Evolutionary conservation across 2,888 invertebrate species (phyloP).

Genomic region (Leptopilina syphax): DNA sequence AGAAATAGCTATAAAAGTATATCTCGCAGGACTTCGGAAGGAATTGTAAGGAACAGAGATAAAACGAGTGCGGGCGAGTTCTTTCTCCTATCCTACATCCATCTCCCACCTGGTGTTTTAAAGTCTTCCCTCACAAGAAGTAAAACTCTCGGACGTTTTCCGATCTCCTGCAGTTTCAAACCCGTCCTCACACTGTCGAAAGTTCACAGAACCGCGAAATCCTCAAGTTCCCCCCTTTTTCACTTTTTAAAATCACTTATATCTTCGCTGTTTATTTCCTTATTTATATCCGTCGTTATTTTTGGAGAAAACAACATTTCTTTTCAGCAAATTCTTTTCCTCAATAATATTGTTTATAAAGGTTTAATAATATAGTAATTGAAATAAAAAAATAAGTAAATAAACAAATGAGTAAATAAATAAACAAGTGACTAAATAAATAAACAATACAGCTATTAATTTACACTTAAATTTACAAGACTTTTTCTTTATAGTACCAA

Average conservation of each 20-base stretch:
- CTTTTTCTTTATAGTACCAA: too few species aligned
- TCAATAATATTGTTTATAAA: background rate
- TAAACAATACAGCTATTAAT: too few species aligned
- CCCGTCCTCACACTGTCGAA: constrained; percentile 67
- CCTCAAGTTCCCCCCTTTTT: constrained; percentile 24
- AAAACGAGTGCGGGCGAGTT: constrained; percentile 53
- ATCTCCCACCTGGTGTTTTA: constrained; percentile 63
- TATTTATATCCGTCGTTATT: too few species aligned
- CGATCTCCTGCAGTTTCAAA: constrained; percentile 73
- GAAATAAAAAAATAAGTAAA: too few species aligned
- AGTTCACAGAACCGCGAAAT: constrained; percentile 45
- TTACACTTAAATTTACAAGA: too few species aligned
- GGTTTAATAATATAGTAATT: background rate
- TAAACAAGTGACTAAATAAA: too few species aligned
- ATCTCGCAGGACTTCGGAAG: background rate
- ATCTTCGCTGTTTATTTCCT: too few species aligned
- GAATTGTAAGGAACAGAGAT: background rate
- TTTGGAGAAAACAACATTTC: too few species aligned
- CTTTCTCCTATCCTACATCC: constrained; percentile 48
- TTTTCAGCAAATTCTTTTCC: too few species aligned
- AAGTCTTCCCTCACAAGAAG: constrained; percentile 64
- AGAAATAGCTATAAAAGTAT: background rate
- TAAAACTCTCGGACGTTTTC: constrained; percentile 75
- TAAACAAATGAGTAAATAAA: too few species aligned
- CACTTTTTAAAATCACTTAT: constrained; percentile 10